A percentile compares a stretch with the other conserved stretches of the same genome.
Evolutionary conservation across 2,113 vertebrate species (phyloP).

Genomic region (Emydura subglobosa): DNA sequence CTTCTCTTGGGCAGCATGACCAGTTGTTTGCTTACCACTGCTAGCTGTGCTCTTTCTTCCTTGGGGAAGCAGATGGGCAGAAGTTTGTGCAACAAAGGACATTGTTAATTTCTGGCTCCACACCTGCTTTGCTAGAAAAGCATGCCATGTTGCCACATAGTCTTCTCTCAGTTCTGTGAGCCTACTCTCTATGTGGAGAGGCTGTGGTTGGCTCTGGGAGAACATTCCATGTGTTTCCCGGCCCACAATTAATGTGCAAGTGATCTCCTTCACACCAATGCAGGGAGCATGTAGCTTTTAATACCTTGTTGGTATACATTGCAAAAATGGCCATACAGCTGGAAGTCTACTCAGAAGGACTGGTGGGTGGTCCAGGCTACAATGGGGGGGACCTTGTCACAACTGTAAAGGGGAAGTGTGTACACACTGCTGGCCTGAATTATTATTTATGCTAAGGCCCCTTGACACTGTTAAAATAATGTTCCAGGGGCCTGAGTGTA

Average conservation of each 20-base stretch:
- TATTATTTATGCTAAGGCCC: not conserved
- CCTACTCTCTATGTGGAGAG: not conserved
- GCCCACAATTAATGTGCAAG: not conserved
- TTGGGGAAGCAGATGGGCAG: not conserved
- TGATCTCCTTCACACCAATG: not conserved
- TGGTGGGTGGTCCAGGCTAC: not conserved
- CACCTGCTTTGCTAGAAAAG: not conserved
- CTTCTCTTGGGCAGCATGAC: not conserved
- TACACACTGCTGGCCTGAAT: not conserved
- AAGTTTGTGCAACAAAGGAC: not conserved
- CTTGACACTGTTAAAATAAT: not conserved
- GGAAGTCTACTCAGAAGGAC: not conserved
- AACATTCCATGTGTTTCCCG: not conserved
- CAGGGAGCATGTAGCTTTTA: not conserved
- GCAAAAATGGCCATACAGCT: not conserved
- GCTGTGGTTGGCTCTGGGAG: not conserved
- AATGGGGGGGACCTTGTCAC: not conserved
- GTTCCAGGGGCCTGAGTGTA: not conserved
- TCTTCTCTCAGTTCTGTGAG: not conserved
- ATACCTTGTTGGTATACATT: not conserved
- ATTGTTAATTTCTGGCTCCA: not conserved
- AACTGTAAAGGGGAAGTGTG: not conserved
- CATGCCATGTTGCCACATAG: not conserved
- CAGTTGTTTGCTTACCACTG: not conserved
- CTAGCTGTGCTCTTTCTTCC: not conserved